Percentiles rank a stretch among this genome's conserved stretches.
These are phyloP conservation scores for Acropternis orthonyx DNA, from an alignment of 2,797 vertebrate genomes.

Conservation along the genomic window DNA sequence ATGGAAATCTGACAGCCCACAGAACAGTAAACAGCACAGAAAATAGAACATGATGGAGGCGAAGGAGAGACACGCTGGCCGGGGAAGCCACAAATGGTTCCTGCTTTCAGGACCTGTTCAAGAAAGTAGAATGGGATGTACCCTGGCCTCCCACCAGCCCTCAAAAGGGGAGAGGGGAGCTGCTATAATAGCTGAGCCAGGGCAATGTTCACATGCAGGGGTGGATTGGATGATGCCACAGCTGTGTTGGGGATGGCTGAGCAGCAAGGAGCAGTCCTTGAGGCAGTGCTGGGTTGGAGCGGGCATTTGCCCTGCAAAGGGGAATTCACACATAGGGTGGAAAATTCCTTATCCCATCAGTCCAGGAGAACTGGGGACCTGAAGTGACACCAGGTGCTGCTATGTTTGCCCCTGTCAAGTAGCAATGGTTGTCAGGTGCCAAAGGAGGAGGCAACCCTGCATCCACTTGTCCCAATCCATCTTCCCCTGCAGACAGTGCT, in stretches of 20 bases:
- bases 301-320: background rate
- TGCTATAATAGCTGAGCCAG: slow-evolving; percentile 8
- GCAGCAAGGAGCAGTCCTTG: background rate
- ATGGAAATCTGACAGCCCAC: slow-evolving; percentile 79
- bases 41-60: slow-evolving; percentile 64
- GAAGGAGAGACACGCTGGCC: slow-evolving; percentile 40
- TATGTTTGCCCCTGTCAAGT: background rate
- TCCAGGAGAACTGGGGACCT: background rate
- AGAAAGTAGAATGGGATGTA: slow-evolving; percentile 33
- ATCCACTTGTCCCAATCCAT: background rate
- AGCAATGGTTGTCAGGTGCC: background rate
- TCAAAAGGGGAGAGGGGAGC: background rate
- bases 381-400: background rate
- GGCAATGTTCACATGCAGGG: background rate
- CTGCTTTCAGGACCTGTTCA: slow-evolving; percentile 58
- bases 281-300: background rate
- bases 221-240: background rate
- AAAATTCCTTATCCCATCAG: background rate
- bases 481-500: background rate
- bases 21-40: slow-evolving; percentile 82
- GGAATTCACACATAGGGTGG: background rate
- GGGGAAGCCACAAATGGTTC: slow-evolving; percentile 59
- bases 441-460: background rate
- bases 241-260: fast-evolving
- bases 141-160: slow-evolving; percentile 14